Evolutionary conservation across 2,797 vertebrate genomes (phyloP).

Genomic region (Gila robusta): DNA sequence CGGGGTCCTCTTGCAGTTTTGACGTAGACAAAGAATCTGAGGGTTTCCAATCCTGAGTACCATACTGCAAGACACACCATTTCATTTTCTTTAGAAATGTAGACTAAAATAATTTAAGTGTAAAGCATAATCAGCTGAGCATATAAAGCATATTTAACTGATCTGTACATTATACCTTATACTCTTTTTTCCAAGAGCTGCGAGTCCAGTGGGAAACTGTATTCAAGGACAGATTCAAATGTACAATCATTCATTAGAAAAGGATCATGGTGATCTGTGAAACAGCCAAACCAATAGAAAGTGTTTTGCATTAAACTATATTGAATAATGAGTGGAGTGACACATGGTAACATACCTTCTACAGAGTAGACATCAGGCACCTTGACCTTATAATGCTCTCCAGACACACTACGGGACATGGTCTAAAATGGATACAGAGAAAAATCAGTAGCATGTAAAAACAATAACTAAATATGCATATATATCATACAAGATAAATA

Average conservation of each 20-base stretch:
- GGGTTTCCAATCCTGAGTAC: constrained; percentile 40
- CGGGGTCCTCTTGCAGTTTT: constrained; percentile 35
- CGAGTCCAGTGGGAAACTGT: constrained; percentile 61
- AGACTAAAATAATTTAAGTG: neutral
- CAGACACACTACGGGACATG: neutral
- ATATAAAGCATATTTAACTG: neutral
- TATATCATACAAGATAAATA: neutral
- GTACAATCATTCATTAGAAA: constrained; percentile 30
- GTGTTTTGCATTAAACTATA: neutral
- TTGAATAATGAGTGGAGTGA: neutral
- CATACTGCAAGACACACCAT: constrained; percentile 29
- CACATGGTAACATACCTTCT: constrained; percentile 65
- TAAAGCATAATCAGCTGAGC: neutral
- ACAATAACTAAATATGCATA: neutral
- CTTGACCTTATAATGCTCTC: constrained; percentile 1
- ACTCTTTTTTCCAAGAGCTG: constrained; percentile 64
- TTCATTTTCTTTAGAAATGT: constrained; percentile 7
- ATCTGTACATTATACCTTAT: constrained; percentile 68
- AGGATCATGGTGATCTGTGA: constrained; percentile 59
- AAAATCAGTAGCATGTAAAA: neutral
- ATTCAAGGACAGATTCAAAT: constrained; percentile 61
- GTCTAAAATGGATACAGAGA: constrained; percentile 13
- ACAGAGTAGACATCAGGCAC: constrained; percentile 27
- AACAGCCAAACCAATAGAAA: constrained; percentile 2
- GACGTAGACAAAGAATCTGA: constrained; percentile 39